Evolutionary conservation across 2,113 vertebrate species (phyloP).

Genomic region (Aspiorhynchus laticeps): DNA sequence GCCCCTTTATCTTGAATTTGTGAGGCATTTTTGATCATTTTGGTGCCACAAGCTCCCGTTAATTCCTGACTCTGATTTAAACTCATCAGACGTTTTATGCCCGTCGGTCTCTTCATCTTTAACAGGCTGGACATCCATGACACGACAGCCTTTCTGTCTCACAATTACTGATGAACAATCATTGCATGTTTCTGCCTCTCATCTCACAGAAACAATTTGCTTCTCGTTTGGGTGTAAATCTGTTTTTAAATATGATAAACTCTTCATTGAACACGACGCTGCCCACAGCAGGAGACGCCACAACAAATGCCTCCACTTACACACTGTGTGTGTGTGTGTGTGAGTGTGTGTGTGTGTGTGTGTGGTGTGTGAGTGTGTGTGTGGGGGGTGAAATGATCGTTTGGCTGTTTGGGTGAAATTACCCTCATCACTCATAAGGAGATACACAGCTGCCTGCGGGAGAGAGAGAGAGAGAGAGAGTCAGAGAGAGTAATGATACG

Average conservation of each 20-base stretch:
- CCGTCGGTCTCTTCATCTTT: neutral
- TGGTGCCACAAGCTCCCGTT: too few species aligned
- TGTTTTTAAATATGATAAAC: conserved; percentile 31
- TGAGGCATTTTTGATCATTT: neutral
- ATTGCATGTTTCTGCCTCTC: neutral
- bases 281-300: conserved; percentile 54
- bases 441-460: conserved; percentile 79
- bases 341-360: neutral
- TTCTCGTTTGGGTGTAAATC: conserved; percentile 10
- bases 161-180: conserved; percentile 15
- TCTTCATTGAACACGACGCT: conserved; percentile 20
- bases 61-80: neutral
- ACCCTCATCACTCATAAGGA: conserved; percentile 83
- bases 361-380: conserved; percentile 28
- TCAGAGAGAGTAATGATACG: conserved; percentile 45
- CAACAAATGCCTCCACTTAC: conserved; percentile 61
- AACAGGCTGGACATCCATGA: neutral
- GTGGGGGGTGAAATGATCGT: conserved; percentile 73
- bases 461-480: conserved; percentile 18
- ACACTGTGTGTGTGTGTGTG: neutral
- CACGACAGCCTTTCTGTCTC: neutral
- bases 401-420: conserved; percentile 83
- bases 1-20: neutral
- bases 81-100: too few species aligned
- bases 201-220: conserved; percentile 4